Percentiles rank a stretch among this genome's conserved stretches.
Evolutionary conservation across 2,888 invertebrate species (phyloP).

Genomic region (Brachylomia viminalis): DNA sequence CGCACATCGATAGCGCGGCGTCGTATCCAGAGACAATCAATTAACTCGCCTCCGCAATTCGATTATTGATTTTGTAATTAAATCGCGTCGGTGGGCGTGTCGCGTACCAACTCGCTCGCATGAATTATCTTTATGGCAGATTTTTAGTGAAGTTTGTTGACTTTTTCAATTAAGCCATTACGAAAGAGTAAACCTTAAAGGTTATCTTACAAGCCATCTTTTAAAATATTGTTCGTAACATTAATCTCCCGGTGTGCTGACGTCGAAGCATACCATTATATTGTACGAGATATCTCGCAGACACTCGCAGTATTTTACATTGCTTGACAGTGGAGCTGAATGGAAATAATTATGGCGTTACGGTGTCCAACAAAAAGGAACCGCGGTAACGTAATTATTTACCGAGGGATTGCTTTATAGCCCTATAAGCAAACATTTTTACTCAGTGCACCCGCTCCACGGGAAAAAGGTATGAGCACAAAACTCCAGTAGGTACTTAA

Average conservation of each 20-base stretch:
- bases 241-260: constrained; percentile 63
- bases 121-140: constrained; percentile 76
- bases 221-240: constrained; percentile 59
- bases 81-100: constrained; percentile 84
- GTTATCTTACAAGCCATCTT: constrained; percentile 60
- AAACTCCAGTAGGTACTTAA: constrained; percentile 82
- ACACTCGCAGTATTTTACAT: constrained; percentile 73
- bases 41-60: constrained; percentile 83
- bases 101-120: constrained; percentile 67
- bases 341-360: constrained; percentile 80
- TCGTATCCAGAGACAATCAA: constrained; percentile 85
- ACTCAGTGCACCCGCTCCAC: constrained; percentile 74
- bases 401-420: constrained; percentile 84
- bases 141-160: constrained; percentile 77
- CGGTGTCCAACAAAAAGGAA: constrained; percentile 78
- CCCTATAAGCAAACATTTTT: constrained; percentile 85
- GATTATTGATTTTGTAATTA: constrained; percentile 90
- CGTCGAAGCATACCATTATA: constrained; percentile 58
- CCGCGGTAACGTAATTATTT: constrained; percentile 85
- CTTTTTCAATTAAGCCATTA: constrained; percentile 80
- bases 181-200: constrained; percentile 64
- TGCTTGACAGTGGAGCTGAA: constrained; percentile 74
- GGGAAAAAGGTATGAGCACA: constrained; percentile 71
- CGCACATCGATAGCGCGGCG: constrained; percentile 80
- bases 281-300: constrained; percentile 72